Evolutionary conservation across 2,888 invertebrate species (phyloP).

Genomic region (Lamellibrachia satsuma): DNA sequence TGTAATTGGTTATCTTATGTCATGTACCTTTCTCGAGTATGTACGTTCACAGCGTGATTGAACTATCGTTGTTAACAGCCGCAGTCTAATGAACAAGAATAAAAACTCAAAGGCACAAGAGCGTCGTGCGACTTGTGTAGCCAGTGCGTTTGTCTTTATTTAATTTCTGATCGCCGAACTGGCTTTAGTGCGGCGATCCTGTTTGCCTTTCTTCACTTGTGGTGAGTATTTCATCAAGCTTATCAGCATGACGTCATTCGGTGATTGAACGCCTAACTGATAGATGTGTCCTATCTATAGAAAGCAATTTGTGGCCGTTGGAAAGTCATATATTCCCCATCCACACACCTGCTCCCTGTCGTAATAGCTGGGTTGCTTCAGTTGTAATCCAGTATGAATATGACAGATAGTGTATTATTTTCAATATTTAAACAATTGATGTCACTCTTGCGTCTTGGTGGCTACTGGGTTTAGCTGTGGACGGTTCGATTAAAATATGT

Average conservation of each 20-base stretch:
- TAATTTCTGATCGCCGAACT: background rate
- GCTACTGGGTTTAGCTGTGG: too few species aligned
- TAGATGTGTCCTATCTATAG: background rate
- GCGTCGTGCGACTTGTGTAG: background rate
- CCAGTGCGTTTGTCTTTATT: background rate
- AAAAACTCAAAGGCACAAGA: background rate
- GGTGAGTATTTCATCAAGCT: background rate
- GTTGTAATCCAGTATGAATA: background rate
- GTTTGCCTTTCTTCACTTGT: background rate
- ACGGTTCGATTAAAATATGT: too few species aligned
- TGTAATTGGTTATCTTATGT: background rate
- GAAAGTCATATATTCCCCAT: background rate
- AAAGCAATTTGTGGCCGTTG: background rate
- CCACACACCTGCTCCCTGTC: background rate
- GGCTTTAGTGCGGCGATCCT: background rate
- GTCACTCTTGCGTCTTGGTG: too few species aligned
- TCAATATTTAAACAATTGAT: too few species aligned
- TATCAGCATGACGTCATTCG: conserved; percentile 7
- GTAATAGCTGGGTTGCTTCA: background rate
- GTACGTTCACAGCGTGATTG: background rate
- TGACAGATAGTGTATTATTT: too few species aligned
- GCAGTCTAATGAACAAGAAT: background rate
- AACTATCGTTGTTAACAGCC: background rate
- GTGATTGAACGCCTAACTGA: background rate
- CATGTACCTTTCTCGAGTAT: background rate